phyloP scores from a whole-genome alignment of 2,888 invertebrate species.

The Mimumesa dahlbomi region DNA sequence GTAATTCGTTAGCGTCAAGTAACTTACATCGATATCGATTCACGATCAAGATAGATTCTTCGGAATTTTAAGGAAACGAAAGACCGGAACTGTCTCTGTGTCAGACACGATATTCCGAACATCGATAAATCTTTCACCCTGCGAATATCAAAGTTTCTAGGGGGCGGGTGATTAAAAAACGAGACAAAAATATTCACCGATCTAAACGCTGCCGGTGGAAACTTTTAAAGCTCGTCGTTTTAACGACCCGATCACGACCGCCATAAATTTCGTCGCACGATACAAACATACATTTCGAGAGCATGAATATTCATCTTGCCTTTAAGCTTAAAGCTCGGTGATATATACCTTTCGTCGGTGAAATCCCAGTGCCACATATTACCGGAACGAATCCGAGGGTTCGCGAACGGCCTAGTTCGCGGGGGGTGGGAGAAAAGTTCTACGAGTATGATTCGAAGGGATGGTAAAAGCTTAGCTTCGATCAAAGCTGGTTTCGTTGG shows the following conservation, averaged over 20 bases:
- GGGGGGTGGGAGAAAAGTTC: slow-evolving; percentile 28
- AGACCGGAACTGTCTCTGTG: too few relatives aligned
- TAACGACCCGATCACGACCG: slow-evolving; percentile 22
- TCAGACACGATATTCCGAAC: too few relatives aligned
- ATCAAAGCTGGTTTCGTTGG: slow-evolving; percentile 53
- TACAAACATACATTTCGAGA: slow-evolving; percentile 6
- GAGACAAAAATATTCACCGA: too few relatives aligned
- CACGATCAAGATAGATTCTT: not conserved
- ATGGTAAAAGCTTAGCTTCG: slow-evolving; percentile 20
- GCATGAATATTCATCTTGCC: slow-evolving; percentile 41
- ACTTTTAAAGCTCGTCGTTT: slow-evolving; percentile 3
- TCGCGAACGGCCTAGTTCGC: slow-evolving; percentile 14
- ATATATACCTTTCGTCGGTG: slow-evolving; percentile 8
- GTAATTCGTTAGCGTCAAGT: slow-evolving; percentile 38
- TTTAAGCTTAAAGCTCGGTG: slow-evolving; percentile 3
- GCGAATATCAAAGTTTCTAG: too few relatives aligned
- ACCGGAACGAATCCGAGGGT: slow-evolving; percentile 17
- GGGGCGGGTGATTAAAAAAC: too few relatives aligned
- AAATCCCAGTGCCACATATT: slow-evolving; percentile 7
- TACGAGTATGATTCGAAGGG: slow-evolving; percentile 23
- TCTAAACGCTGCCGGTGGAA: not conserved
- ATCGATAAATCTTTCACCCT: too few relatives aligned
- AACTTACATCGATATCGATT: slow-evolving; percentile 2
- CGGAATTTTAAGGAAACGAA: too few relatives aligned
- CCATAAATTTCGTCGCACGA: slow-evolving; percentile 14